Percentiles rank a stretch among this genome's conserved stretches.
Evolutionary conservation across 2,888 invertebrate genomes (phyloP).

Genomic region (Volucella zonaria): DNA sequence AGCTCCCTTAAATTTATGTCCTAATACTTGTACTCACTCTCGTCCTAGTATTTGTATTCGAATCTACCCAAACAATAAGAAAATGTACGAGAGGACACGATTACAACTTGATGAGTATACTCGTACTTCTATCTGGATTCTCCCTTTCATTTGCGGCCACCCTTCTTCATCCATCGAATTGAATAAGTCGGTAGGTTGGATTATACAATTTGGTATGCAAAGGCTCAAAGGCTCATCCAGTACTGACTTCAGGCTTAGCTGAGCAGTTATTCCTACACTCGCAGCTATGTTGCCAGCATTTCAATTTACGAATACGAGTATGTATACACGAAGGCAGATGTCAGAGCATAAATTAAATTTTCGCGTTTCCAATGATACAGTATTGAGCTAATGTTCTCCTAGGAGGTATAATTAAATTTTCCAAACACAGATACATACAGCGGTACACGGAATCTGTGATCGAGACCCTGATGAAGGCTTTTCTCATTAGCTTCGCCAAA

Average conservation of each 20-base stretch:
- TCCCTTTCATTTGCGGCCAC: neutral
- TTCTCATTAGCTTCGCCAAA: conserved; percentile 17
- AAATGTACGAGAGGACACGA: neutral
- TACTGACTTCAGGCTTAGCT: neutral
- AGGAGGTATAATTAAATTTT: conserved; percentile 28
- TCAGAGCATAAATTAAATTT: conserved; percentile 37
- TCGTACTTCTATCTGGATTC: conserved; percentile 1
- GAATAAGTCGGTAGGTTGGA: conserved; percentile 2
- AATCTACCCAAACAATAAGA: conserved; percentile 9
- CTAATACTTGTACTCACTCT: neutral
- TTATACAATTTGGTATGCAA: conserved; percentile 46
- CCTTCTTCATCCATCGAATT: conserved; percentile 4
- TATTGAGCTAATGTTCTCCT: conserved; percentile 1
- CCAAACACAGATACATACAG: neutral
- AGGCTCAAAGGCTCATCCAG: conserved; percentile 2
- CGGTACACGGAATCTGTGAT: neutral
- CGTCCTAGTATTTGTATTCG: too few species aligned
- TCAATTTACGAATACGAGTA: neutral
- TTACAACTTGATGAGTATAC: neutral
- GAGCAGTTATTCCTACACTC: neutral
- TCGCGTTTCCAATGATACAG: conserved; percentile 1
- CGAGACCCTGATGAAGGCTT: neutral
- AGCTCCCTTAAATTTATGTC: neutral
- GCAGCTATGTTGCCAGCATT: neutral
- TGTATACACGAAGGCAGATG: neutral